phyloP scores from a whole-genome alignment of 1,140 invertebrate species.

The Rhizoglyphus robini region DNA sequence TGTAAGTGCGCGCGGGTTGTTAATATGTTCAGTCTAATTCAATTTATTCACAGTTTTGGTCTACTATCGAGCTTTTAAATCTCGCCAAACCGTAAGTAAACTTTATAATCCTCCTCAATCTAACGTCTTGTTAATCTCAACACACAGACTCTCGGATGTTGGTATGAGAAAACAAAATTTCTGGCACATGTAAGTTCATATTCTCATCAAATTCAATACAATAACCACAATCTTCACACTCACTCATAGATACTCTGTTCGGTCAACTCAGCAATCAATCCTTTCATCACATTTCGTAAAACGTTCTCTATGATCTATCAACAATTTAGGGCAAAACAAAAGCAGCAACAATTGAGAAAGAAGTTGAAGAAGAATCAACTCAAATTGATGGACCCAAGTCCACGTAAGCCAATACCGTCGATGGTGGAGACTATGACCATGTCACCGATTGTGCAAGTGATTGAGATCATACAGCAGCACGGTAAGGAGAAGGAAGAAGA shows the following conservation, averaged over 20 bases:
- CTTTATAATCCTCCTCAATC: too few relatives aligned
- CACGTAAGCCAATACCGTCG: too few relatives aligned
- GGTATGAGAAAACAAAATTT: conserved; percentile 46
- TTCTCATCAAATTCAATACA: not conserved
- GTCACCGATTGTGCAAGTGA: not conserved
- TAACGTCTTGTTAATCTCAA: too few relatives aligned
- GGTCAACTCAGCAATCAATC: conserved; percentile 54
- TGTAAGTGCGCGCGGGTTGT: conserved; percentile 15
- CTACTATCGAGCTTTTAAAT: conserved; percentile 46
- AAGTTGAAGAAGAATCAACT: not conserved
- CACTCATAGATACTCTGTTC: conserved; percentile 41
- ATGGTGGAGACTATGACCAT: not conserved
- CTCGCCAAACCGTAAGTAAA: conserved; percentile 37
- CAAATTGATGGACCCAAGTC: not conserved
- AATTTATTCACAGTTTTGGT: conserved; percentile 20
- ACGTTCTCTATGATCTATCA: conserved; percentile 26
- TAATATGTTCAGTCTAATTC: conserved; percentile 4
- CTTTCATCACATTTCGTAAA: conserved; percentile 48
- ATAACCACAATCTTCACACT: not conserved
- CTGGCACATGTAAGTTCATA: conserved; percentile 39
- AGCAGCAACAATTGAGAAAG: not conserved
- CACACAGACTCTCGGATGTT: conserved; percentile 24
- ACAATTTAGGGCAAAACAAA: not conserved
- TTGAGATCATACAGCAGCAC: not conserved
- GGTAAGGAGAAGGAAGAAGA: not conserved